phyloP scores from a whole-genome alignment of 2,113 vertebrate genomes.

The Turdus rufiventris region DNA sequence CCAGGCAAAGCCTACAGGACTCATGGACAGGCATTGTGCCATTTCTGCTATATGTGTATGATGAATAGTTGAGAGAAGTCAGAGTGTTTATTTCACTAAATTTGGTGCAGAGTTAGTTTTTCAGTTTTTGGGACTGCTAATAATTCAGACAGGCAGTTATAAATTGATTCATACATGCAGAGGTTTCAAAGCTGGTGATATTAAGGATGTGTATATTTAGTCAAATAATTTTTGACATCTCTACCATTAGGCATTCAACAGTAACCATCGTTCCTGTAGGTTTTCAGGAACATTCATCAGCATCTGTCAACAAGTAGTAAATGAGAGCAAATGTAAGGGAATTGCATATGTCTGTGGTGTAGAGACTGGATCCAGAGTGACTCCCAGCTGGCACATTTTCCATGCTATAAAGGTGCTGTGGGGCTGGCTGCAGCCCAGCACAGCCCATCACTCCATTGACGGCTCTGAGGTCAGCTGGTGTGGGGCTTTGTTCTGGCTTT shows the following conservation, averaged over 20 bases:
- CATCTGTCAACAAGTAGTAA: conserved; percentile 51
- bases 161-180: not conserved
- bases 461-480: not conserved
- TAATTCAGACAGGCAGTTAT: not conserved
- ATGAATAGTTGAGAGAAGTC: not conserved
- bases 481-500: not conserved
- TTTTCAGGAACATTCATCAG: conserved; percentile 13
- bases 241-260: not conserved
- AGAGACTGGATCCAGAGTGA: not conserved
- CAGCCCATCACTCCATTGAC: not conserved
- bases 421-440: not conserved
- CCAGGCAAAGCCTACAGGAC: not conserved
- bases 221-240: not conserved
- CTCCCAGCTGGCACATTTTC: not conserved
- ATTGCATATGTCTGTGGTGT: not conserved
- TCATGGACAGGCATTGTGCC: not conserved
- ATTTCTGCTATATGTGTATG: not conserved
- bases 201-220: not conserved
- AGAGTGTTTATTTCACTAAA: not conserved
- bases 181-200: not conserved
- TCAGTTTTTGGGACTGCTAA: not conserved
- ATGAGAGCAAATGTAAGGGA: conserved; percentile 8
- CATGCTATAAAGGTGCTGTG: not conserved
- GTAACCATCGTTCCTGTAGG: not conserved
- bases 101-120: not conserved